Evolutionary conservation across 2,113 vertebrate species (phyloP).

Genomic region (Passer montanus): DNA sequence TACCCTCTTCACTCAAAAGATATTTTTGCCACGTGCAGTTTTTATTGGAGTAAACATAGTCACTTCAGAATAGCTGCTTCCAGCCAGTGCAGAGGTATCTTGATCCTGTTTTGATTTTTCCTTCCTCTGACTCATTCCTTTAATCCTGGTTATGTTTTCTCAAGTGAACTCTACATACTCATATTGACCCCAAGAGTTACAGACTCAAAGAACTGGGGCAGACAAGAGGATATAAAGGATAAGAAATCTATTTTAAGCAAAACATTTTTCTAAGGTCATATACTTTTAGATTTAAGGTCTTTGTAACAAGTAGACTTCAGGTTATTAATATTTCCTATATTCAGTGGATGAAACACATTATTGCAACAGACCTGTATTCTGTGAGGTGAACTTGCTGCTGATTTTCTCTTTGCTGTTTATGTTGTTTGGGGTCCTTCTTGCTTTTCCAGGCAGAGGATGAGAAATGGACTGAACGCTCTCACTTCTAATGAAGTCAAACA

Average conservation of each 20-base stretch:
- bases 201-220: neutral
- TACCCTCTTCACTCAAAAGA: neutral
- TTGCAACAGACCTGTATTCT: neutral
- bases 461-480: neutral
- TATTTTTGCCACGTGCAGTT: conserved; percentile 22
- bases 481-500: neutral
- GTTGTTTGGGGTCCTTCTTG: neutral
- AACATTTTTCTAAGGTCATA: neutral
- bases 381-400: neutral
- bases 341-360: neutral
- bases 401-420: neutral
- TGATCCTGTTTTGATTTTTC: neutral
- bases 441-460: neutral
- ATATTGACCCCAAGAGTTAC: neutral
- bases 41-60: conserved; percentile 20
- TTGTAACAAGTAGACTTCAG: neutral
- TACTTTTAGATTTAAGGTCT: neutral
- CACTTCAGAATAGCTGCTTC: neutral
- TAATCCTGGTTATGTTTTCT: neutral
- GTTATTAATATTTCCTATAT: neutral
- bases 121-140: neutral
- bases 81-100: neutral
- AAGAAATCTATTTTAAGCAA: neutral
- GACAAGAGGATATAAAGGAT: neutral
- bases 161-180: neutral